Conservation (phyloP, 1,140 invertebrate species). For the Drosophila lowei region DNA sequence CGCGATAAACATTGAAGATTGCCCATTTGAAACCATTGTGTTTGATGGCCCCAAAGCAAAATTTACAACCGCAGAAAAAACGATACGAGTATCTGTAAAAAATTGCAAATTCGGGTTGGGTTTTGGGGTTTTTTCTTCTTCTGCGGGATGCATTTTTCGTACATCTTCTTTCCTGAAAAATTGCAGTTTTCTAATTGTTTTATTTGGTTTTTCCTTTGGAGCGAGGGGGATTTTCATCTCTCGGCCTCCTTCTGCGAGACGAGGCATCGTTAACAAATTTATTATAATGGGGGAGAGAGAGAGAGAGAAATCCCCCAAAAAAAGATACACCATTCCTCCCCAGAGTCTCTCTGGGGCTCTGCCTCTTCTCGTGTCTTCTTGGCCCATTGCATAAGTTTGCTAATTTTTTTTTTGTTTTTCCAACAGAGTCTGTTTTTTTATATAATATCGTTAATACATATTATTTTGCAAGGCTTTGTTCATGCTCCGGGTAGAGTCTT, state of each 20-base stretch:
- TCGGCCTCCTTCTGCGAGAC: neutral
- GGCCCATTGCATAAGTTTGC: constrained; percentile 75
- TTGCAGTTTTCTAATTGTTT: constrained; percentile 55
- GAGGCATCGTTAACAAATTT: constrained; percentile 65
- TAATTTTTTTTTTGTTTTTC: constrained; percentile 52
- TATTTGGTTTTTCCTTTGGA: constrained; percentile 10
- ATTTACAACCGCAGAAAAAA: constrained; percentile 27
- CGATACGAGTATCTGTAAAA: neutral
- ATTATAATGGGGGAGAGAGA: constrained; percentile 48
- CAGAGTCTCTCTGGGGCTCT: neutral
- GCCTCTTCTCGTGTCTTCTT: constrained; percentile 54
- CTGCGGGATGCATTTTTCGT: constrained; percentile 7
- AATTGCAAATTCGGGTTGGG: constrained; percentile 63
- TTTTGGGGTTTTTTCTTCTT: constrained; percentile 55
- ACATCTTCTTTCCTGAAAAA: constrained; percentile 27
- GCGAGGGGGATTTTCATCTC: constrained; percentile 17
- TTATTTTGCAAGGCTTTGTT: constrained; percentile 76
- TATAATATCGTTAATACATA: constrained; percentile 83
- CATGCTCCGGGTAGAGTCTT: constrained; percentile 39
- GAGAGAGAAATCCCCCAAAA: neutral
- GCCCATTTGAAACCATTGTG: constrained; percentile 75
- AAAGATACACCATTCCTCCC: constrained; percentile 2
- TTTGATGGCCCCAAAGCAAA: constrained; percentile 58
- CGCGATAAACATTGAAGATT: constrained; percentile 68
- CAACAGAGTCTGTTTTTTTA: constrained; percentile 48